Evolutionary conservation across 2,797 vertebrate genomes (phyloP).

Genomic region (Danio jaintianensis): DNA sequence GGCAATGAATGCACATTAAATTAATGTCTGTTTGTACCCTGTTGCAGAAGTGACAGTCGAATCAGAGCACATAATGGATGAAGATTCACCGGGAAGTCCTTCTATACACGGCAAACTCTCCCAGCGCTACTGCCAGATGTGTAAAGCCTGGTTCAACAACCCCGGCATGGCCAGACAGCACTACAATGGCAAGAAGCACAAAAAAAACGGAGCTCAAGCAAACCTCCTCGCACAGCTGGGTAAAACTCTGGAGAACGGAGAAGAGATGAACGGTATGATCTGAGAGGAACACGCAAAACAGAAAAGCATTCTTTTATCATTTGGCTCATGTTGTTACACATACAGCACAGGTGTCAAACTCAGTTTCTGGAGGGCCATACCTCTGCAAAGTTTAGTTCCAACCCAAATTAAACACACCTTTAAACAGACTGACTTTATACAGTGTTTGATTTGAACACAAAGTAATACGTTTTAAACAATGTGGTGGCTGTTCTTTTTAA

Average conservation of each 20-base stretch:
- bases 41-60: conserved; percentile 68
- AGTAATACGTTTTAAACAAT: too few species aligned
- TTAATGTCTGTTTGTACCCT: background rate
- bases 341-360: background rate
- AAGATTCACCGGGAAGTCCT: conserved; percentile 39
- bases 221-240: conserved; percentile 82
- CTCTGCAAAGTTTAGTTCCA: too few species aligned
- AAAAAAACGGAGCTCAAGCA: conserved; percentile 83
- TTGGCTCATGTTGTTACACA: background rate
- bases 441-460: too few species aligned
- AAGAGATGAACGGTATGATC: conserved; percentile 77
- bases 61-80: conserved; percentile 68
- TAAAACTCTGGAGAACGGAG: conserved; percentile 77
- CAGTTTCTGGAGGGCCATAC: too few species aligned
- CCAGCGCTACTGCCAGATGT: conserved; percentile 82
- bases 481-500: too few species aligned
- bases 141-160: conserved; percentile 86
- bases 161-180: conserved; percentile 86
- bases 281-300: background rate
- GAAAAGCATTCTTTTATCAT: background rate
- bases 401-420: too few species aligned
- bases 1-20: background rate
- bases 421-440: too few species aligned
- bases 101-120: conserved; percentile 76
- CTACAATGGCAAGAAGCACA: conserved; percentile 86